Evolutionary conservation across 1,140 invertebrate species (phyloP).

Genomic region (Microplitis mediator): DNA sequence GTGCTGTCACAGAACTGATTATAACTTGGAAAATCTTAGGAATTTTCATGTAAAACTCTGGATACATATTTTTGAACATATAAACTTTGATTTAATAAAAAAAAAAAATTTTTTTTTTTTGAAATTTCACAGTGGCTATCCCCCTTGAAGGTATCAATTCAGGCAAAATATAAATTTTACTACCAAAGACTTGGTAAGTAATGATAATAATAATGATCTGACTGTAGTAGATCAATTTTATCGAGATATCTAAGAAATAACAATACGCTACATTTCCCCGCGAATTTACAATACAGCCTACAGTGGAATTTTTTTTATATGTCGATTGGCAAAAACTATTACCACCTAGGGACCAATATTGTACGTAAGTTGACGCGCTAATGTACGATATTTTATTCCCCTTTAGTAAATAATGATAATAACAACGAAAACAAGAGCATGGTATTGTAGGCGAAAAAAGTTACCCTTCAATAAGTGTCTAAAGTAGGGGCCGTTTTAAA

Average conservation of each 20-base stretch:
- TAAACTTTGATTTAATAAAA: no score
- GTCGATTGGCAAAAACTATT: conserved; percentile 33
- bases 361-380: conserved; percentile 31
- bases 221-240: conserved; percentile 38
- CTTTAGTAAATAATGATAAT: not conserved
- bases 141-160: not conserved
- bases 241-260: conserved; percentile 47
- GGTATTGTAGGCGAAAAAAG: not conserved
- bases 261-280: conserved; percentile 53
- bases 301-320: not conserved
- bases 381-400: conserved; percentile 19
- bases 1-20: no score
- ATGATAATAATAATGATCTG: not conserved
- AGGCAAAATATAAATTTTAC: not conserved
- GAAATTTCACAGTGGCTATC: no score
- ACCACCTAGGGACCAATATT: conserved; percentile 38
- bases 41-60: no score
- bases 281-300: conserved; percentile 50
- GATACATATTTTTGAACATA: no score
- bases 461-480: conserved; percentile 22
- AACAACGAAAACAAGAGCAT: no score
- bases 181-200: not conserved
- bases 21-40: no score
- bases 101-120: no score
- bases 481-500: no score